Evolutionary conservation across 35 echinoderm and acorn worm species (phyloP).

Genomic region (Ophioderma brevispina): DNA sequence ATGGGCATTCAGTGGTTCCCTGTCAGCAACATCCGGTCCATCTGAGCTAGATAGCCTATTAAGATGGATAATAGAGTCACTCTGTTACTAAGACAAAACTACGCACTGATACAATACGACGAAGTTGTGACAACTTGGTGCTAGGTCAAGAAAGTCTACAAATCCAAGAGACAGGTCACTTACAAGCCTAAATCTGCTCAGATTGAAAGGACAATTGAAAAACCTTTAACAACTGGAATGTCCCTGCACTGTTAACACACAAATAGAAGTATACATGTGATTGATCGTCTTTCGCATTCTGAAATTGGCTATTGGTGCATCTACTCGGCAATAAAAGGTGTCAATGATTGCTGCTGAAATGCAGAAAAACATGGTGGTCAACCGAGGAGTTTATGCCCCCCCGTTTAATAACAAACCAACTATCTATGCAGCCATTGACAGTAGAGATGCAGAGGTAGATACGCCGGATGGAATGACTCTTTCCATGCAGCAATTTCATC

Average conservation of each 20-base stretch:
- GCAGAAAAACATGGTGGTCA: not conserved
- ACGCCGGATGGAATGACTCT: not conserved
- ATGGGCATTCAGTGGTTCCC: not conserved
- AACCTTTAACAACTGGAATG: not conserved
- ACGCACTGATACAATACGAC: not conserved
- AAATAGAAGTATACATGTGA: no score
- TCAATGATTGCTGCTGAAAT: not conserved
- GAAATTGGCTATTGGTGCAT: not conserved
- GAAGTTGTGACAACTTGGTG: not conserved
- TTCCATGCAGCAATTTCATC: not conserved
- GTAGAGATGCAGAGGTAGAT: not conserved
- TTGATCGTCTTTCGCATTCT: not conserved
- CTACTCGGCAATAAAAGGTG: not conserved
- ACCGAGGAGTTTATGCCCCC: not conserved
- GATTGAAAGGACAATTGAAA: not conserved
- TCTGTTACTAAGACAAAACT: not conserved
- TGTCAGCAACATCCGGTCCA: not conserved
- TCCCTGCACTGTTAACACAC: not conserved
- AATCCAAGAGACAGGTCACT: not conserved
- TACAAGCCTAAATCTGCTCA: not conserved
- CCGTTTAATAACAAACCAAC: not conserved
- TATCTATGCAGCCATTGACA: not conserved
- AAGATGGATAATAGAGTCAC: not conserved
- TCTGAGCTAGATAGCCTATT: not conserved
- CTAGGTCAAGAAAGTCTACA: not conserved